These are phyloP conservation scores for Drosophila helvetica DNA, from an alignment of 2,888 invertebrate genomes.

Conservation along the genomic window DNA sequence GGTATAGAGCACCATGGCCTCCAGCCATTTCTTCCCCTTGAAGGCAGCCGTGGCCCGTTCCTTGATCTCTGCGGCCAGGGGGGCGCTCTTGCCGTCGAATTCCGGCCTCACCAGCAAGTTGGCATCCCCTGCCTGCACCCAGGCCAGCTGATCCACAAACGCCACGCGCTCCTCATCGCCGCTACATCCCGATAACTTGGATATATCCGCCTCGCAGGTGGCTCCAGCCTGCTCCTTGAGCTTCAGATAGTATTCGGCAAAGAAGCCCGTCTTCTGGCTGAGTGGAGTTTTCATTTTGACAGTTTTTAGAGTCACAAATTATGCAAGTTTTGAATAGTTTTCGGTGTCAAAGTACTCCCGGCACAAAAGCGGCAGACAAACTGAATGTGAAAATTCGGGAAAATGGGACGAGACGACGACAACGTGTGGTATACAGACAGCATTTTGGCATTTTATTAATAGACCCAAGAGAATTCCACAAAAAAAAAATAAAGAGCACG, in stretches of 20 bases:
- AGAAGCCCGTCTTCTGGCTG: conserved; percentile 84
- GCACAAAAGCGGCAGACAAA: conserved; percentile 61
- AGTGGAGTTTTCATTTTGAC: conserved; percentile 70
- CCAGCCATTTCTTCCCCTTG: conserved; percentile 88
- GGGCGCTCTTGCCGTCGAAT: conserved; percentile 85
- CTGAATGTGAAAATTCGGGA: conserved; percentile 48
- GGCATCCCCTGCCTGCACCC: conserved; percentile 84
- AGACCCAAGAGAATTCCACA: conserved; percentile 43
- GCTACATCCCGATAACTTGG: conserved; percentile 87
- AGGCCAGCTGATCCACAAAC: conserved; percentile 85
- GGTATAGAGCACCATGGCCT: conserved; percentile 89
- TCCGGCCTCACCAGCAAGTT: conserved; percentile 85
- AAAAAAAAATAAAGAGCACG: conserved; percentile 31
- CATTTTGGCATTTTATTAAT: conserved; percentile 64
- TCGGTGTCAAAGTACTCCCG: conserved; percentile 23
- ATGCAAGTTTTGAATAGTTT: conserved; percentile 62
- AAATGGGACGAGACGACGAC: conserved; percentile 28
- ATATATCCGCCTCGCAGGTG: conserved; percentile 86
- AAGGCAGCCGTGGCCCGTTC: conserved; percentile 90
- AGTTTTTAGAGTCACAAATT: conserved; percentile 45
- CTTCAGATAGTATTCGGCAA: conserved; percentile 87
- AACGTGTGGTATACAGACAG: conserved; percentile 65
- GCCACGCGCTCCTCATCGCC: conserved; percentile 88
- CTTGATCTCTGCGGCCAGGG: conserved; percentile 87
- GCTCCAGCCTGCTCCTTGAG: conserved; percentile 84